phyloP scores from a whole-genome alignment of 2,797 vertebrate species.

The Pelochelys cantorii region DNA sequence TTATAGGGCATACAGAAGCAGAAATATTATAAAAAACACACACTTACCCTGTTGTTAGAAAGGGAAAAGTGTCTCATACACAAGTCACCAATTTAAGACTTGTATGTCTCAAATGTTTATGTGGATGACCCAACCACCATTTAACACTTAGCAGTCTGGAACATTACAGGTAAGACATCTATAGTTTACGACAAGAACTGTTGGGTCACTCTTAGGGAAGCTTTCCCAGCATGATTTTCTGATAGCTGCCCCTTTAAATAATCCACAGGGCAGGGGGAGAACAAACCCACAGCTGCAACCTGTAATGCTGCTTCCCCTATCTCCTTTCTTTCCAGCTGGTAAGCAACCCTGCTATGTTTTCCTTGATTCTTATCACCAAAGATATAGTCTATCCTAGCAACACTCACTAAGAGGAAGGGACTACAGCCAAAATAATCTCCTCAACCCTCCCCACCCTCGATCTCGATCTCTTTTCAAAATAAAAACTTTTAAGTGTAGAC shows the following conservation, averaged over 20 bases:
- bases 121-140: background rate
- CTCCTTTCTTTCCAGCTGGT: background rate
- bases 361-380: background rate
- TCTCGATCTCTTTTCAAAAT: background rate
- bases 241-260: constrained; percentile 19
- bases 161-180: background rate
- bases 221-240: constrained; percentile 58
- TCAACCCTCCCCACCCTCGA: background rate
- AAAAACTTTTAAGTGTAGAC: background rate
- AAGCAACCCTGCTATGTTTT: background rate
- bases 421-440: background rate
- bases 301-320: background rate
- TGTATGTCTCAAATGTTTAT: background rate
- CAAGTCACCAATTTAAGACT: background rate
- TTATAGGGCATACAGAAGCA: background rate
- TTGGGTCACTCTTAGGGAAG: constrained; percentile 37
- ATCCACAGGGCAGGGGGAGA: background rate
- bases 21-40: background rate
- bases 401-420: background rate
- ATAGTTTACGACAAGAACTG: background rate
- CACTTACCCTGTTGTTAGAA: background rate
- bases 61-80: background rate
- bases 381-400: background rate
- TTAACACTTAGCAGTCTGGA: background rate
- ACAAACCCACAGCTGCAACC: constrained; percentile 26